Percentiles rank a stretch among this genome's conserved stretches.
Evolutionary conservation across 2,113 vertebrate genomes (phyloP).

Genomic region (Crotalus viridis): DNA sequence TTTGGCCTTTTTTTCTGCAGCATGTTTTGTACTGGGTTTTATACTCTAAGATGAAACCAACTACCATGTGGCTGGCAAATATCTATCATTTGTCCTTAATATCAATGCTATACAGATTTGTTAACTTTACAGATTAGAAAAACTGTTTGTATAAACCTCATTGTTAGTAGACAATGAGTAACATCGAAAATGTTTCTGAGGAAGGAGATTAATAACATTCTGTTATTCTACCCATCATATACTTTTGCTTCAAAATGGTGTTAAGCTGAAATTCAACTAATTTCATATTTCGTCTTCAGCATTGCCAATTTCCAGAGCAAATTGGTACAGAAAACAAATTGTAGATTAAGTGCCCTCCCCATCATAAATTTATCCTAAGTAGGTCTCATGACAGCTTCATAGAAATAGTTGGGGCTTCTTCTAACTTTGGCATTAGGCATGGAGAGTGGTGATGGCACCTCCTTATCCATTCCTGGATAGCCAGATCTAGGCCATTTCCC

Average conservation of each 20-base stretch:
- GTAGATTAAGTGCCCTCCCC: background rate
- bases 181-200: background rate
- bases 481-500: background rate
- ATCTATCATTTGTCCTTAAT: background rate
- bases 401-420: background rate
- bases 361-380: background rate
- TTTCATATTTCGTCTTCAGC: background rate
- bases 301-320: background rate
- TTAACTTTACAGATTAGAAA: background rate
- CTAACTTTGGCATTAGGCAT: background rate
- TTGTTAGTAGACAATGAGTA: background rate
- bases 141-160: background rate
- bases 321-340: background rate
- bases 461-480: background rate
- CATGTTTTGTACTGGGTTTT: background rate
- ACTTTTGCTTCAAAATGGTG: background rate
- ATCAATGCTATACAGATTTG: background rate
- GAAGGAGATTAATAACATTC: background rate
- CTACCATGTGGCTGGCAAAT: background rate
- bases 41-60: background rate
- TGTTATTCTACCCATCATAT: background rate
- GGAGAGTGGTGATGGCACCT: background rate
- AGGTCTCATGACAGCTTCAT: background rate
- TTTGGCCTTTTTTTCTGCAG: background rate
- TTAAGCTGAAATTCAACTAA: background rate